phyloP scores from a whole-genome alignment of 2,888 invertebrate species.

The Melinaea menophilus region DNA sequence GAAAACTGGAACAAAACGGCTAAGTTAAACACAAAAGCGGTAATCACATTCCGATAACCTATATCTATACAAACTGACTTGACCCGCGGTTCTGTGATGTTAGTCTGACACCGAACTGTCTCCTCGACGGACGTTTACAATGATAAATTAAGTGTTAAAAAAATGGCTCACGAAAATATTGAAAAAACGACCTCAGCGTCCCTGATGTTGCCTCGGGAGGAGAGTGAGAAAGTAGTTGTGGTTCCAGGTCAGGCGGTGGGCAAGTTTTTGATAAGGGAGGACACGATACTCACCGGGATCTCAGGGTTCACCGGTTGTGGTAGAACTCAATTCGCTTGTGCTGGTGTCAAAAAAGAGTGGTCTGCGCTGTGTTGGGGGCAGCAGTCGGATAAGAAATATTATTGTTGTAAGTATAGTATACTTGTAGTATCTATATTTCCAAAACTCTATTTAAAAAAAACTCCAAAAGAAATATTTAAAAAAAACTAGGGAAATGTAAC shows the following conservation, averaged over 20 bases:
- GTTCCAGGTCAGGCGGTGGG: conserved; percentile 45
- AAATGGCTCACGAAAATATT: conserved; percentile 35
- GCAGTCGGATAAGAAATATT: conserved; percentile 61
- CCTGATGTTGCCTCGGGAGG: conserved; percentile 38
- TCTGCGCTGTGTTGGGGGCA: conserved; percentile 67
- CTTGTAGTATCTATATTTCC: not conserved
- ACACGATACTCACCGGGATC: conserved; percentile 58
- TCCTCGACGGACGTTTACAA: conserved; percentile 13
- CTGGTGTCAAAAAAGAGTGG: conserved; percentile 61
- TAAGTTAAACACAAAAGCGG: too few relatives aligned
- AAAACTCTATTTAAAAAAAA: too few relatives aligned
- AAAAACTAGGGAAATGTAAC: too few relatives aligned
- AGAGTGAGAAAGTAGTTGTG: conserved; percentile 44
- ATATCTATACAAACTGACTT: conserved; percentile 6
- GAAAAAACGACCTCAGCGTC: conserved; percentile 35
- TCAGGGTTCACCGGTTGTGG: conserved; percentile 65
- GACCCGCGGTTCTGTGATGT: too few relatives aligned
- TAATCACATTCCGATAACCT: conserved; percentile 4
- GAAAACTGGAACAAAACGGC: too few relatives aligned
- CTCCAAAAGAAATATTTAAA: too few relatives aligned
- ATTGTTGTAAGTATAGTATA: conserved; percentile 55
- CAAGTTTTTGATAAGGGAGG: conserved; percentile 61
- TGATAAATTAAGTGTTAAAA: conserved; percentile 13
- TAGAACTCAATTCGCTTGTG: conserved; percentile 57
- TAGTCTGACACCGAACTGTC: conserved; percentile 18